phyloP scores from a whole-genome alignment of 2,888 invertebrate genomes.

The Tetramorium bicarinatum region DNA sequence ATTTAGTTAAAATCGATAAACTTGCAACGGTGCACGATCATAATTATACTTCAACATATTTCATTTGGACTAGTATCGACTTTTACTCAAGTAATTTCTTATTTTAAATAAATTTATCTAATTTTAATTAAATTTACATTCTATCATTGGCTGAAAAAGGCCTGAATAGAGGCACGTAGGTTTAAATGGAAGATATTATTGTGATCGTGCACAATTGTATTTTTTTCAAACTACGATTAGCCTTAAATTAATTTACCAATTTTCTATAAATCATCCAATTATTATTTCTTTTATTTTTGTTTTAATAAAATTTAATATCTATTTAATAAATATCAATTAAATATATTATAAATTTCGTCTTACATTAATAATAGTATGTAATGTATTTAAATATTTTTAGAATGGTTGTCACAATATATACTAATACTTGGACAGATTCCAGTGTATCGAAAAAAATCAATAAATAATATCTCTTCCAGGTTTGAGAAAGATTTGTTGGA shows the following conservation, averaged over 20 bases:
- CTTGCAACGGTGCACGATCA: not conserved
- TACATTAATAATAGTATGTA: not conserved
- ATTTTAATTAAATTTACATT: too few species aligned
- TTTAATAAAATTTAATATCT: not conserved
- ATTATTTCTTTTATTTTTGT: not conserved
- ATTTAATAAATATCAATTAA: too few species aligned
- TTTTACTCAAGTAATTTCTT: too few species aligned
- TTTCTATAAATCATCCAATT: not conserved
- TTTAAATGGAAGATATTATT: not conserved
- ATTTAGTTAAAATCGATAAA: not conserved
- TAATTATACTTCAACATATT: too few species aligned
- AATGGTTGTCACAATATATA: not conserved
- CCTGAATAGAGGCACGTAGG: not conserved
- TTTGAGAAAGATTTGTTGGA: slow-evolving; percentile 82
- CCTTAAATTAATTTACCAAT: not conserved
- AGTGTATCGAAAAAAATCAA: not conserved
- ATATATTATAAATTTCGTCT: not conserved
- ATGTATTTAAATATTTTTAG: not conserved
- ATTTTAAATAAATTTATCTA: too few species aligned
- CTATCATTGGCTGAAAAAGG: not conserved
- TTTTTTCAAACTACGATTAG: not conserved
- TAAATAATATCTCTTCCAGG: slow-evolving; percentile 68
- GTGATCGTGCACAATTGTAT: not conserved
- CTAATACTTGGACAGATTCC: not conserved
- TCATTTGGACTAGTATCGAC: too few species aligned